Evolutionary conservation across 1,140 invertebrate genomes (phyloP), one percentile per base, ranked within the genome.

Genomic region (Aphelenchoides besseyi): DNA sequence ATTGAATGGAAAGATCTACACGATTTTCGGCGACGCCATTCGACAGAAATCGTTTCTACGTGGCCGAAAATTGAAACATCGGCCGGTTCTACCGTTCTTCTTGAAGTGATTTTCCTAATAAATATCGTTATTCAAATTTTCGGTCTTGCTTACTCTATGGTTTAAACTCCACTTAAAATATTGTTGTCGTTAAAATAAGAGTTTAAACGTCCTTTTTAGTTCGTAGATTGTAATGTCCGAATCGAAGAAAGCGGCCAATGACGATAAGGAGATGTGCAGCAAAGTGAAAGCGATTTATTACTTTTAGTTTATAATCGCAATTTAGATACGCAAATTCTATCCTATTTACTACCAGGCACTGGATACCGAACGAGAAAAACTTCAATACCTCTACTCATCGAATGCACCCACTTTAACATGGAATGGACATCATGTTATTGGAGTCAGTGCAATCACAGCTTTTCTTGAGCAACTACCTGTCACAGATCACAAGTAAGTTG

Each of bases 1-100:
- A 18, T 23, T 79, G 3, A 37, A 23, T 29, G 72, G 61, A n/a
- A 64, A 69, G 41, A 69, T 76, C n/a, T 76, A 80, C 54, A 76
- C 75, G 2, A 35, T 76, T 5, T 80, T 76, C 48, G 75, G 75
- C 3, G 75, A 71, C 66, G 77, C 75, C 18, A 36, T 76, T 3
- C 61, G 61, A 18, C 75, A 79, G 36, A 54, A 66, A 53, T 48
- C 79, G 23, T 62, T 55, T 68, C 69, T 75, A 37, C 16, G 78
- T 29, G 75, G 75, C 35, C 57, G 55, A 53, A 74, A 76, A 63
- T 26, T 37, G 28, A 72, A 75, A 54, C 9, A 12, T 8, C 66
- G 52, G 3, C 37, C 37, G 32, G 76, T 48, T 8, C 54, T 77
- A n/a, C 75, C 75, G 9, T 76, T 77, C 57, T 75, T 76, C 12